Percentiles rank a stretch among this genome's conserved stretches.
These are phyloP conservation scores for Hiodon alosoides DNA, from an alignment of 2,113 vertebrate genomes.

Conservation along the genomic window DNA sequence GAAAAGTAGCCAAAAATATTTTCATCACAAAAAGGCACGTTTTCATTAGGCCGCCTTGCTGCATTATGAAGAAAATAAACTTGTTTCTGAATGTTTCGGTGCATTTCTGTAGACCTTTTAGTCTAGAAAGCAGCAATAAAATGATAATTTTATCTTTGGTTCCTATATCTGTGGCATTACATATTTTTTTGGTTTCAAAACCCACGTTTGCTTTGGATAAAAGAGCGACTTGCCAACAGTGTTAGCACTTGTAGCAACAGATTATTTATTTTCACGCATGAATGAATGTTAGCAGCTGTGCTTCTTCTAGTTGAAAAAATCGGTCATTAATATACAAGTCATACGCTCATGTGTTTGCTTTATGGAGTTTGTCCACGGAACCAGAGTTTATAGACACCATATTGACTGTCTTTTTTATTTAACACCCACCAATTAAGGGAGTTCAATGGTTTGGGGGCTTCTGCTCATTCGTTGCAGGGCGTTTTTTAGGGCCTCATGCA, in stretches of 20 bases:
- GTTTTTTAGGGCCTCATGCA: too few relatives aligned
- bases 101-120: too few relatives aligned
- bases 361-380: neutral
- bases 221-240: neutral
- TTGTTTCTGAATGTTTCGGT: too few relatives aligned
- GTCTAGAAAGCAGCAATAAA: too few relatives aligned
- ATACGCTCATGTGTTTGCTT: slow-evolving; percentile 31
- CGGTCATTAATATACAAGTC: slow-evolving; percentile 40
- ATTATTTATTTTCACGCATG: neutral
- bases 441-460: neutral
- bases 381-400: neutral
- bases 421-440: too few relatives aligned
- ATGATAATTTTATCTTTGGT: too few relatives aligned
- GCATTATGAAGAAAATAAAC: too few relatives aligned
- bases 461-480: neutral
- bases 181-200: too few relatives aligned
- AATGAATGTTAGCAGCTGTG: slow-evolving; percentile 27
- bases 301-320: slow-evolving; percentile 30
- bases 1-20: neutral
- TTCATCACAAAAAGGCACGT: neutral
- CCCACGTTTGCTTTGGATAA: too few relatives aligned
- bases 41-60: neutral
- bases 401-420: slow-evolving; percentile 17
- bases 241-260: neutral
- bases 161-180: too few relatives aligned